Conservation (phyloP, 2,888 invertebrate genomes). For the Muscina levida region DNA sequence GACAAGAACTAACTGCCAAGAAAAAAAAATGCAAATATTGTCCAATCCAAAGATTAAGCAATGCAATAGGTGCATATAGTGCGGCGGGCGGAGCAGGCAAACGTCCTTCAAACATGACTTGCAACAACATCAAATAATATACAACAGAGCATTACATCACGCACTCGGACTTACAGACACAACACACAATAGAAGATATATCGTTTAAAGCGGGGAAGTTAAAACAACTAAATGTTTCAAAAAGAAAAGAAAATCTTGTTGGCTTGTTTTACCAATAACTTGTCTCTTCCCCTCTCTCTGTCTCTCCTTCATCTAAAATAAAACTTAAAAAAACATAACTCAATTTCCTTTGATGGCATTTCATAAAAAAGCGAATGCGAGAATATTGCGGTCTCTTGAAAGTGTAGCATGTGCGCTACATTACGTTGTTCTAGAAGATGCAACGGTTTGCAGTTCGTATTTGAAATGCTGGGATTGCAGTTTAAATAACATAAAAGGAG, state of each 20-base stretch:
- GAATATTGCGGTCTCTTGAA: not conserved
- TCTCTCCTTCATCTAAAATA: conserved; percentile 14
- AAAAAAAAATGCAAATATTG: too few relatives aligned
- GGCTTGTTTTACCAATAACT: too few relatives aligned
- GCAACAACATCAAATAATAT: conserved; percentile 20
- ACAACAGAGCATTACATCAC: not conserved
- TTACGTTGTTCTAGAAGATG: not conserved
- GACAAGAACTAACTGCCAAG: conserved; percentile 18
- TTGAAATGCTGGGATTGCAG: too few relatives aligned
- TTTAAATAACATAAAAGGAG: too few relatives aligned
- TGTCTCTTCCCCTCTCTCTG: too few relatives aligned
- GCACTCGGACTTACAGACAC: not conserved
- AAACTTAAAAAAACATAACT: conserved; percentile 34
- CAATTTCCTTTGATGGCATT: conserved; percentile 41
- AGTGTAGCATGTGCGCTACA: not conserved
- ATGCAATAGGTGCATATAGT: too few relatives aligned
- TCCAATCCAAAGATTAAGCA: not conserved
- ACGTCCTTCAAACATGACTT: conserved; percentile 36
- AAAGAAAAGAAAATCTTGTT: conserved; percentile 18
- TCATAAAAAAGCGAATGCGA: conserved; percentile 4
- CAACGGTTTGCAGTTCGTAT: too few relatives aligned
- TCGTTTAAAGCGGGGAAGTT: not conserved
- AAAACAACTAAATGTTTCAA: conserved; percentile 15
- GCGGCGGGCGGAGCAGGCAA: too few relatives aligned
- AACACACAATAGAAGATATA: not conserved